A percentile compares a stretch with the other conserved stretches of the same genome.
Conservation (phyloP, 2,113 vertebrate genomes). For the Apistogramma diplotaenia region DNA sequence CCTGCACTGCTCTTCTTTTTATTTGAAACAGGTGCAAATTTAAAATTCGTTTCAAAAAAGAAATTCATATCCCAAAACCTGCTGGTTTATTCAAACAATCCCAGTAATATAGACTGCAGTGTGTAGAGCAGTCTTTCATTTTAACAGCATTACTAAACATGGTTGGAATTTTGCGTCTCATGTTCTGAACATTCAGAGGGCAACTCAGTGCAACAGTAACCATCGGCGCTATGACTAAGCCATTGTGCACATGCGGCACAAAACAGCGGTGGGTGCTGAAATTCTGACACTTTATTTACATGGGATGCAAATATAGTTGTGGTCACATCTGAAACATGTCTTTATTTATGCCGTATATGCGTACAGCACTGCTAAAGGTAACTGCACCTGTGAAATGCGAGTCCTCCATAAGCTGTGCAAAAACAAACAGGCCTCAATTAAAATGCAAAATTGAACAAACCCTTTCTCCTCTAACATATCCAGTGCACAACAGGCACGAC, state of each 20-base stretch:
- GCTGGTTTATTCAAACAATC: not conserved
- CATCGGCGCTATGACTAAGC: not conserved
- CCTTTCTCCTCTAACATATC: not conserved
- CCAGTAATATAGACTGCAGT: not conserved
- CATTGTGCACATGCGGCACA: not conserved
- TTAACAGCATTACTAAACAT: not conserved
- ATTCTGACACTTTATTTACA: slow-evolving; percentile 54
- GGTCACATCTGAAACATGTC: slow-evolving; percentile 6
- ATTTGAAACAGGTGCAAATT: not conserved
- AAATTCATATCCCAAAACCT: not conserved
- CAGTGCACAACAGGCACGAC: not conserved
- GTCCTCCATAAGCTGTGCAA: not conserved
- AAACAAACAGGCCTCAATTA: not conserved
- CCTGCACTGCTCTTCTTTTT: not conserved
- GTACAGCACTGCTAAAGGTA: not conserved
- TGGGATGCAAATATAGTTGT: slow-evolving; percentile 60
- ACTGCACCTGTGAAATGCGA: not conserved
- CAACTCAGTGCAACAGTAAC: not conserved
- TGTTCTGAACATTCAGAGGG: not conserved
- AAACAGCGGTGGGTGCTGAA: slow-evolving; percentile 25
- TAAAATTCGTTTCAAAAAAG: not conserved
- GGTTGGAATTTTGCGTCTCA: not conserved
- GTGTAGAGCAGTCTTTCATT: not conserved
- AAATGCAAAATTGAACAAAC: not conserved
- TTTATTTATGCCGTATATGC: slow-evolving; percentile 4